Evolutionary conservation across 2,797 vertebrate genomes (phyloP).

Genomic region (Amblyraja radiata): DNA sequence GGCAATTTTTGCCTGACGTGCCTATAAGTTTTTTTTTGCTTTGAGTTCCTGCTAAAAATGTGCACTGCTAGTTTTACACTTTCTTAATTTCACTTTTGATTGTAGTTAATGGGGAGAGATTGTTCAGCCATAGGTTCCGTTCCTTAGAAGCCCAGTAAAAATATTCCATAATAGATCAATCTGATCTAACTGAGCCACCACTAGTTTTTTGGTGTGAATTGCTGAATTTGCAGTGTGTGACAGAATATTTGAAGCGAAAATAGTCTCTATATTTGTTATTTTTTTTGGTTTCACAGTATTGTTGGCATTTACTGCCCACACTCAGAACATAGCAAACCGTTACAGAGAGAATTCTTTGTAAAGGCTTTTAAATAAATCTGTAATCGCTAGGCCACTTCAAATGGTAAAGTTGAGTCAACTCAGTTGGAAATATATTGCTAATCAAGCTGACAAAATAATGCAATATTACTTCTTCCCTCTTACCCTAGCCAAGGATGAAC

Average conservation of each 20-base stretch:
- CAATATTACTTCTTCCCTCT: neutral
- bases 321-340: neutral
- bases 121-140: neutral
- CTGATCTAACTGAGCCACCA: neutral
- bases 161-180: neutral
- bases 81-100: neutral
- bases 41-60: no score
- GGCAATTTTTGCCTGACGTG: neutral
- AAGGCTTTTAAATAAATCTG: neutral
- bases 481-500: neutral
- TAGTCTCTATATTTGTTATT: neutral
- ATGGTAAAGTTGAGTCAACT: neutral
- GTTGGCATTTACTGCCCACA: neutral
- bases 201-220: neutral
- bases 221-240: neutral
- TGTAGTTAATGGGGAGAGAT: neutral
- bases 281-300: neutral
- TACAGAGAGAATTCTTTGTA: neutral
- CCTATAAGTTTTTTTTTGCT: neutral
- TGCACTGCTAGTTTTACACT: neutral
- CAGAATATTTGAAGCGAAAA: neutral
- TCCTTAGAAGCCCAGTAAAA: neutral
- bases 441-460: neutral
- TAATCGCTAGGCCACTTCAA: neutral
- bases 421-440: neutral